Evolutionary conservation across 2,888 invertebrate genomes (phyloP).

Genomic region (Tenthredo mesomela): DNA sequence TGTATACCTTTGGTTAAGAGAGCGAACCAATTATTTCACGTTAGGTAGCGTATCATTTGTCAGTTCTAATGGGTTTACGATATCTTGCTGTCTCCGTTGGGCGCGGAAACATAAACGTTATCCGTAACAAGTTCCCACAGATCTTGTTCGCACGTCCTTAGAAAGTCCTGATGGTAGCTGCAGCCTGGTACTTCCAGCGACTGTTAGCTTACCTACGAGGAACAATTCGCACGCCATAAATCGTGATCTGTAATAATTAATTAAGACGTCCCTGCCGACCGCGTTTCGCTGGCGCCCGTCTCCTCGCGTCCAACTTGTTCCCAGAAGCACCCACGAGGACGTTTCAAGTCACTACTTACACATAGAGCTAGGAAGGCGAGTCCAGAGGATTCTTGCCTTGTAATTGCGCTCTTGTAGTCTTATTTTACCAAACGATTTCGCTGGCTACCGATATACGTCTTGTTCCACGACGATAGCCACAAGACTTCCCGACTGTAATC

Average conservation of each 20-base stretch:
- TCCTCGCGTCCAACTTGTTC: conserved; percentile 29
- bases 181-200: conserved; percentile 38
- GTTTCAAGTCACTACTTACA: conserved; percentile 44
- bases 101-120: conserved; percentile 39
- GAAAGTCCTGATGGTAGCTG: conserved; percentile 50
- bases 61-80: conserved; percentile 44
- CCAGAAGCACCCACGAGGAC: conserved; percentile 47
- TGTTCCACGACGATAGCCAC: not conserved
- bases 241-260: conserved; percentile 62
- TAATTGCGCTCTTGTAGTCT: conserved; percentile 61
- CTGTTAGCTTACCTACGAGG: conserved; percentile 7
- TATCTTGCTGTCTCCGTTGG: conserved; percentile 31
- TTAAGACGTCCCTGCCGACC: conserved; percentile 58
- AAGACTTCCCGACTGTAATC: not conserved
- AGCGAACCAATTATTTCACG: conserved; percentile 48
- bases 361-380: conserved; percentile 40
- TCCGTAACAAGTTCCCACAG: conserved; percentile 52
- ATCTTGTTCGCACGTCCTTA: conserved; percentile 57
- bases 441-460: conserved; percentile 44
- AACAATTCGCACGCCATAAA: conserved; percentile 61
- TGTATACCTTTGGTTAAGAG: not conserved
- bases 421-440: conserved; percentile 56
- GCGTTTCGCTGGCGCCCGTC: conserved; percentile 35
- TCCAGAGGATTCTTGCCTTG: conserved; percentile 48
- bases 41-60: conserved; percentile 38